Base-by-base conservation (phyloP, 1,140 invertebrate species). In the Aphelinus atriplicis region DNA sequence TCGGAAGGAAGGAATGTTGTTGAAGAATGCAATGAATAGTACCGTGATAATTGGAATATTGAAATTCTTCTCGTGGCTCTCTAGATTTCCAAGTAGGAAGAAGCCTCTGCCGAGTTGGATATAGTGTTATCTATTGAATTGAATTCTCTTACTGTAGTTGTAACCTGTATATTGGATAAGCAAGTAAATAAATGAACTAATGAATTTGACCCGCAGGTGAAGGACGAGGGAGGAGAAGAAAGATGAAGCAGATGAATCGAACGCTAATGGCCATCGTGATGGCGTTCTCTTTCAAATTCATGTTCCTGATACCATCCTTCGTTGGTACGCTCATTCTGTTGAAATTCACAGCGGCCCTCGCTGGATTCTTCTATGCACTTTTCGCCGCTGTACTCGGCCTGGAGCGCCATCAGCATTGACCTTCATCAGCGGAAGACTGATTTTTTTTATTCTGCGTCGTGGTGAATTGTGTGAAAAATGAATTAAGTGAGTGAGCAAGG, bases 301-400 rank as follows among this genome's bases (percentile, higher is more conserved):
- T 95, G 79, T 91, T 93, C 2, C 83, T 95, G 56, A 90, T 95
- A 42, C 94, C 94, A 2, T 89, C 94, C 0, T 83, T 95, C 79
- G 89, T 95, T 78, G 92, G 93, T 43, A 93, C 92, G 7, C 82
- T 95, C 46, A 88, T 94, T 1, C 86, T 95, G 6, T 84, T 95
- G 43, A 91, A 93, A 1, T 93, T 92, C 63, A 92, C 93, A 1
- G 94, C 94, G 3, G 92, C 93, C 5, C 84, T 95, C 53, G 94
- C 93, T 10, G 94, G 94, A 75, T 95, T 95, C 86, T 95, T 95
- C 88, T 95, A 95, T 83, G 93, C 94, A 1, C 84, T 95, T 1
- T 95, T 95, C 80, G 93, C 91, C 0, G 89, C 91, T 2, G 90
- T 90, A 1, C 87, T 92, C 72, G 90, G 89, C 43, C 82, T 90